Evolutionary conservation across 2,888 invertebrate species (phyloP), one percentile per base, ranked within the genome.

Genomic region (Willowsia nigromaculata): DNA sequence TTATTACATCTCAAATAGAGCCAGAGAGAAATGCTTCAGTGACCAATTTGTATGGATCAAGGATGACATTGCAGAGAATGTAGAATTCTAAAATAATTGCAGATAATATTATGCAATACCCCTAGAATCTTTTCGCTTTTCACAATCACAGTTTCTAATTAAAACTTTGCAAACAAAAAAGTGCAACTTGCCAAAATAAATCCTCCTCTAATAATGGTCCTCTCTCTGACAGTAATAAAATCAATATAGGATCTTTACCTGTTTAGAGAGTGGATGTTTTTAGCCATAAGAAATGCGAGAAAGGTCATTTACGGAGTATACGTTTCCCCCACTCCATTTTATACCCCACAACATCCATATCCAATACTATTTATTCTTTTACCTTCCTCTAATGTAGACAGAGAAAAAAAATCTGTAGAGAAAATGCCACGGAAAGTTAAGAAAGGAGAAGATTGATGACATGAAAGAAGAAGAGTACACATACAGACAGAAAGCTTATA

Each of bases 401-500:
- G 56, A 4, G 7, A 18, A 62, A 65, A 62, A 50, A 78, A 76
- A 50, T 78, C 53, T 33, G 22, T 5, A 11, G 62, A 78, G 25
- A 78, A 85, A 68, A 85, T 59, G 71, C 56, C 22, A 65, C 65
- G 59, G 56, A 84, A 84, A 74, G 50, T 62, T 40, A 59, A 65
- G 40, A 56, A 86, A 30, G 80, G 68, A 80, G 53, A 87, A 87
- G 86, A 87, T 87, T 87, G 86, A 87, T 87, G 80, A 87, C 81
- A 87, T 40, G 80, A 81, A 84, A 87, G 81, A 40, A 74, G 71
- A 81, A 82, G 59, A 82, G 71, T 71, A 87, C 80, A 86, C 78
- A 80, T 37, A 68, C 50, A 27, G 27, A 37, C 50, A 68, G 6
- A 40, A n/a, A n/a, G n/a, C n/a, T n/a, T 68, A 65, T 9, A 27